Conservation (phyloP, 2,113 vertebrate species). For the Fregata magnificens region DNA sequence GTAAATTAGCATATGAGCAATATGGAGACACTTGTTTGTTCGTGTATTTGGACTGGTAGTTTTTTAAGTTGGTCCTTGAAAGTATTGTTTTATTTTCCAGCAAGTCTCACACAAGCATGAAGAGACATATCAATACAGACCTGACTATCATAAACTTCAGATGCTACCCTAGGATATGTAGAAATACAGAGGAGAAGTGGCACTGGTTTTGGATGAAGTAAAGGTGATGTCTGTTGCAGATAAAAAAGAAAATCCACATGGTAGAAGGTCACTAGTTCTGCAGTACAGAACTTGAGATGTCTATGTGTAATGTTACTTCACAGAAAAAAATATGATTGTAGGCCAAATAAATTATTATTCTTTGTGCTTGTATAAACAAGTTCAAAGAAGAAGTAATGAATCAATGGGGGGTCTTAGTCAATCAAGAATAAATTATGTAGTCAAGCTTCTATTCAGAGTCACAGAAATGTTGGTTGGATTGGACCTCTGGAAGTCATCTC, state of each 20-base stretch:
- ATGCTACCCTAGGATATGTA: background rate
- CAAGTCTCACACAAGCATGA: background rate
- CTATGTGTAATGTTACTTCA: background rate
- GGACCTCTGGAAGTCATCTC: background rate
- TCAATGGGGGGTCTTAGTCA: background rate
- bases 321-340: background rate
- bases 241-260: background rate
- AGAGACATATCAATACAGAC: background rate
- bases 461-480: background rate
- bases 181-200: background rate
- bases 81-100: background rate
- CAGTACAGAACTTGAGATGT: background rate
- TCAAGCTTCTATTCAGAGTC: background rate
- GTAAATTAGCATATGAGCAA: background rate
- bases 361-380: background rate
- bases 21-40: background rate
- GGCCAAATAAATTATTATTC: background rate
- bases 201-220: background rate
- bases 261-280: background rate
- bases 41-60: background rate
- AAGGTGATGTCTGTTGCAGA: background rate
- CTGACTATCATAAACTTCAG: background rate
- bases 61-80: background rate
- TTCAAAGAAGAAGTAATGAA: background rate
- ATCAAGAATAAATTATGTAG: background rate